A percentile compares a stretch with the other conserved stretches of the same genome.
Evolutionary conservation across 2,888 invertebrate species (phyloP).

Genomic region (Trachelus troglodyta): DNA sequence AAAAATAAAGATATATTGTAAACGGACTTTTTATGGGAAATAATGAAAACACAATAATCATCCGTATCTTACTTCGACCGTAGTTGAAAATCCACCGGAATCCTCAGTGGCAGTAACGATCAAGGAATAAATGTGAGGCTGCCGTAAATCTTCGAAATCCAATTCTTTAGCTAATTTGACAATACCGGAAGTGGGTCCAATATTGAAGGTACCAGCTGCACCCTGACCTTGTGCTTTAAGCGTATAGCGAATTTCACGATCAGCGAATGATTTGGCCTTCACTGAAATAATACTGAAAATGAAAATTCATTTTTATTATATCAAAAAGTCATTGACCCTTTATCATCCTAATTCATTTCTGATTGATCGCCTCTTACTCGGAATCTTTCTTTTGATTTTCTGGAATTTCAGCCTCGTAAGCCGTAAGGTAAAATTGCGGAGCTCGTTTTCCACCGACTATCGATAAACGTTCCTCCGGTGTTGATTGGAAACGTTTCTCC

Average conservation of each 20-base stretch:
- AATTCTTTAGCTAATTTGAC: conserved; percentile 95
- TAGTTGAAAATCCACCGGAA: conserved; percentile 96
- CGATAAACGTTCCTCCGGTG: conserved; percentile 89
- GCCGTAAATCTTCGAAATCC: conserved; percentile 95
- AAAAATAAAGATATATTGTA: neutral
- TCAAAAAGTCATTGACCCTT: neutral
- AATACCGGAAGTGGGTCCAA: conserved; percentile 93
- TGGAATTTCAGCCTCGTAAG: conserved; percentile 94
- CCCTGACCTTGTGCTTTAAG: conserved; percentile 94
- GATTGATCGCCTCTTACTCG: conserved; percentile 74
- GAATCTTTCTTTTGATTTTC: conserved; percentile 98
- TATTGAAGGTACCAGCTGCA: conserved; percentile 92
- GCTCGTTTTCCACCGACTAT: conserved; percentile 98
- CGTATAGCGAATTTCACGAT: conserved; percentile 95
- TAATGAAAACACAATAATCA: neutral
- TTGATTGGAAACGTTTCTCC: conserved; percentile 89
- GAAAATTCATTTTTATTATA: conserved; percentile 9
- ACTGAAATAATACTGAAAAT: conserved; percentile 89
- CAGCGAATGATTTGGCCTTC: conserved; percentile 97
- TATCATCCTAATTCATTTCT: neutral
- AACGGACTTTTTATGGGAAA: neutral
- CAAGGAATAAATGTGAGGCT: conserved; percentile 93
- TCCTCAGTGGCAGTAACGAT: conserved; percentile 96
- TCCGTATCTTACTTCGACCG: conserved; percentile 80
- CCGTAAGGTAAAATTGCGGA: conserved; percentile 96